phyloP scores from a whole-genome alignment of 2,113 vertebrate genomes.

The Phaethon lepturus region DNA sequence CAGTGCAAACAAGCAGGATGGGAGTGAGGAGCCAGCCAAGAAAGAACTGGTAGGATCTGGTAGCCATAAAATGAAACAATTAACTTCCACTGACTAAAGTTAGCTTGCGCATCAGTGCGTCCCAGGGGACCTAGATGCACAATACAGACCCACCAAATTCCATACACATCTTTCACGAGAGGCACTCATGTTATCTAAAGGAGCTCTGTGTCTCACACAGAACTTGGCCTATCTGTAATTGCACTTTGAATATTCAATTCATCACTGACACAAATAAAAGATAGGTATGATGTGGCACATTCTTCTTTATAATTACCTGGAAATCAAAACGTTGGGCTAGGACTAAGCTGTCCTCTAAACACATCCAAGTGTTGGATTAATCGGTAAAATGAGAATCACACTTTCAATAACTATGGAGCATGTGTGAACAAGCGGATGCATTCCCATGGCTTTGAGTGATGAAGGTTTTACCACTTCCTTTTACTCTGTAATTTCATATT shows the following conservation, averaged over 20 bases:
- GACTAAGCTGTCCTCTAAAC: slow-evolving; percentile 70
- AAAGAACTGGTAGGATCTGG: background rate
- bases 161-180: fast-evolving
- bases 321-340: slow-evolving; percentile 60
- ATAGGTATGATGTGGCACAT: background rate
- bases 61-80: background rate
- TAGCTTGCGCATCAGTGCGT: background rate
- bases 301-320: slow-evolving; percentile 57
- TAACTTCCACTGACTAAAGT: background rate
- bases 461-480: slow-evolving; percentile 75
- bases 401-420: slow-evolving; percentile 65
- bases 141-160: background rate
- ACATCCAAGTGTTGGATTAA: slow-evolving; percentile 75
- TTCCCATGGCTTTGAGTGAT: slow-evolving; percentile 68
- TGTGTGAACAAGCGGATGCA: slow-evolving; percentile 71
- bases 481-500: slow-evolving; percentile 76
- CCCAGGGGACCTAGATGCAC: background rate
- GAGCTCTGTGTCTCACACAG: background rate
- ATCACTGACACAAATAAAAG: background rate
- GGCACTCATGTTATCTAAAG: background rate
- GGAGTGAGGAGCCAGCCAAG: background rate
- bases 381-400: slow-evolving; percentile 75
- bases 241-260: background rate
- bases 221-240: background rate
- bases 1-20: background rate